phyloP scores from a whole-genome alignment of 2,888 invertebrate species.

The Dyspetes luteomarginatus region DNA sequence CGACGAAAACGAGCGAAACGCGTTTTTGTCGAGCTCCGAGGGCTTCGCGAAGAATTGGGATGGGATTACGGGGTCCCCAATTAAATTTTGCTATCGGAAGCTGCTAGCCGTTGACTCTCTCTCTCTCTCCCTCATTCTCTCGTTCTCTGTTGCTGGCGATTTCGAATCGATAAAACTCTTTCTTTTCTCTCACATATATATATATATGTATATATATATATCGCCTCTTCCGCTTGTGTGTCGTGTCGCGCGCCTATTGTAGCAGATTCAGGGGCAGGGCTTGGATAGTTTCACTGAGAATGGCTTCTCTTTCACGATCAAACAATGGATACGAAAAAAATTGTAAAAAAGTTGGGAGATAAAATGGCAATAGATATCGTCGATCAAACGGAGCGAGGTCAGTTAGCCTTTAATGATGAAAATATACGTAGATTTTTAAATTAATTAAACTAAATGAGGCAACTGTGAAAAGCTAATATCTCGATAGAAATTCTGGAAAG shows the following conservation, averaged over 20 bases:
- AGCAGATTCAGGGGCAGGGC: neutral
- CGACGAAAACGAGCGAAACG: conserved; percentile 53
- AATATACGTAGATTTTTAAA: no score
- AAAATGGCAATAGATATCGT: no score
- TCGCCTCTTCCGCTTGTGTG: conserved; percentile 17
- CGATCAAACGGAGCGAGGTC: no score
- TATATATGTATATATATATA: no score
- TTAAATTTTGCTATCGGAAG: conserved; percentile 75
- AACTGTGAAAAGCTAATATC: no score
- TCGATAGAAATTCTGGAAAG: no score
- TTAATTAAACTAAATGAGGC: no score
- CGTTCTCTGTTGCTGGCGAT: conserved; percentile 42
- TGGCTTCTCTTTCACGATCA: neutral
- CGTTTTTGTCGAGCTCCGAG: conserved; percentile 42
- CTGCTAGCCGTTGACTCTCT: conserved; percentile 59
- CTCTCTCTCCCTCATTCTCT: conserved; percentile 21
- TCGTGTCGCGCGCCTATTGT: conserved; percentile 2
- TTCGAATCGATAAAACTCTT: conserved; percentile 59
- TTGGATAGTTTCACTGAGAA: conserved; percentile 21
- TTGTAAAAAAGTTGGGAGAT: neutral
- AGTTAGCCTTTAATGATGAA: no score
- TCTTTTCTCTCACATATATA: conserved; percentile 27
- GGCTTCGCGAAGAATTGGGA: conserved; percentile 70
- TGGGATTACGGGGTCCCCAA: conserved; percentile 75
- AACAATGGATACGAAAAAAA: neutral